These are phyloP conservation scores for Syngnathus scovelli DNA, from an alignment of 2,113 vertebrate species.

Conservation along the genomic window DNA sequence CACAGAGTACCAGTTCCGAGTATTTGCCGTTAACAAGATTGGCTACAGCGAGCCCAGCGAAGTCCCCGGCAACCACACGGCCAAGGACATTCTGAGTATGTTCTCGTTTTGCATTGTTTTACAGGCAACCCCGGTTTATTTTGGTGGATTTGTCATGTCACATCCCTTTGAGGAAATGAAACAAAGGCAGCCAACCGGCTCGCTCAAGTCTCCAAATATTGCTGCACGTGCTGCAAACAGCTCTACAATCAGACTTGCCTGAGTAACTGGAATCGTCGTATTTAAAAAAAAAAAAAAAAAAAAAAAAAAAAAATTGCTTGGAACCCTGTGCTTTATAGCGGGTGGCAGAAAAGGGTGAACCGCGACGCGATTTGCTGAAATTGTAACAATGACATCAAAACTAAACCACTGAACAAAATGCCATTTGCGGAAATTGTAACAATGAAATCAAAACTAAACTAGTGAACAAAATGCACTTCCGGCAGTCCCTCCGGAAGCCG, in stretches of 20 bases:
- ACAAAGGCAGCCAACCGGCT: too few species aligned
- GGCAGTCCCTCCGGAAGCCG: constrained; percentile 90
- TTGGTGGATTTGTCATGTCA: too few species aligned
- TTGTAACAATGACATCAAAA: too few species aligned
- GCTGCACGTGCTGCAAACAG: too few species aligned
- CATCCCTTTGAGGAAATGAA: too few species aligned
- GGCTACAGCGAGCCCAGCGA: constrained; percentile 95
- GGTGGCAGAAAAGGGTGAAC: background rate
- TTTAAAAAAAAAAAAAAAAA: too few species aligned
- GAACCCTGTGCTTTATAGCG: too few species aligned
- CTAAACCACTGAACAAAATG: too few species aligned
- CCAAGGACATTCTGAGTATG: constrained; percentile 95
- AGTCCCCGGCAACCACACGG: constrained; percentile 85
- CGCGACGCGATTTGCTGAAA: background rate
- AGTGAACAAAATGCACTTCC: constrained; percentile 2
- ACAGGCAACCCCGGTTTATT: background rate
- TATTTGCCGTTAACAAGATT: constrained; percentile 90
- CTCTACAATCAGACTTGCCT: too few species aligned
- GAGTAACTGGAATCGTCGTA: too few species aligned
- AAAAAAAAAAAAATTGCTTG: too few species aligned
- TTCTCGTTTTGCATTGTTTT: constrained; percentile 16
- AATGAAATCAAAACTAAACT: background rate
- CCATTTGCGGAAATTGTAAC: background rate
- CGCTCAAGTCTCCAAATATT: too few species aligned
- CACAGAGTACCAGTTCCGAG: constrained; percentile 90